Base-by-base conservation (phyloP, 2,888 invertebrate genomes). In the Melieria omissa region DNA sequence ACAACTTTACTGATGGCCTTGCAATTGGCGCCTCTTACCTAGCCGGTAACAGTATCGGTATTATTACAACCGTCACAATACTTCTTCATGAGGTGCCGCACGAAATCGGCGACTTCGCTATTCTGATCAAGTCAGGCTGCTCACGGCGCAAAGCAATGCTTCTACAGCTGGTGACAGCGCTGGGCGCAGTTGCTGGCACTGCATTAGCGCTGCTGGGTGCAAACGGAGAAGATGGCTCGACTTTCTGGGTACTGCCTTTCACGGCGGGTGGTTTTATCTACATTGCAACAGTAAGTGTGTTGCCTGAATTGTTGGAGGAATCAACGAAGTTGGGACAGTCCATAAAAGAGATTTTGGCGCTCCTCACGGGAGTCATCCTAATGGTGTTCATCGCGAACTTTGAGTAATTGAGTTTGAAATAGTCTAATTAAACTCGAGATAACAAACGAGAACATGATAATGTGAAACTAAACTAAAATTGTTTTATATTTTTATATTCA, bases 181-280 rank as follows among this genome's bases (percentile, higher is more conserved):
- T 98, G 72, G 99, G 99, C 74, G 99, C 99, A 42, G 85, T 99
- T 74, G 91, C 95, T 74, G 99, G 99, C 77, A 98, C 97, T 55
- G 89, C 94, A n/a, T 88, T 95, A 77, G 97, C 98, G 42, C 89
- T 99, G 46, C 90, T 95, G 6, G 94, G 95, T 83, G 96, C 95
- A 66, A 89, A 89, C 52, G 88, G 89, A 80, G 74, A 89, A 79
- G 89, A 89, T 83, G 92, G 92, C 72, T 93, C 95, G 2, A 92
- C 94, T 9, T 90, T 92, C 6, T 96, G 98, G 91, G 95, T 99
- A 68, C 88, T 99, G 71, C 99, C 99, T 12, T 99, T 99, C 81
- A 99, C 98, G 42, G 98, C 98, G 58, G 98, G 97, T 76, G 98
- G 99, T n/a, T 99, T 99, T 85, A 99, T 99, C 86, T 99, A 99